Evolutionary conservation across 2,797 vertebrate genomes (phyloP).

Genomic region (Phyllotis vaccarum): DNA sequence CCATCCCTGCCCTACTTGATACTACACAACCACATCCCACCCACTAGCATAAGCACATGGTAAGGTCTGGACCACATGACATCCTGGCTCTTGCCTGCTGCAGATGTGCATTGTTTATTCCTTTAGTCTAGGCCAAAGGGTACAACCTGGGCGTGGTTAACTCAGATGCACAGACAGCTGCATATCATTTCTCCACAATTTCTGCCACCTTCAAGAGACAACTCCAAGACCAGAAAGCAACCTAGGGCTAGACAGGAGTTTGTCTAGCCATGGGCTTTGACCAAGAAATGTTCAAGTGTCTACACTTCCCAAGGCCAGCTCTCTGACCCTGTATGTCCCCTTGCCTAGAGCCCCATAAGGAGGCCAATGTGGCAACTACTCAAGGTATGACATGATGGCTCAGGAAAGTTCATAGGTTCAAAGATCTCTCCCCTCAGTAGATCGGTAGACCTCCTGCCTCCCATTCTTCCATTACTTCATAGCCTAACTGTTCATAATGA

Average conservation of each 20-base stretch:
- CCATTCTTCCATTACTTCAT: background rate
- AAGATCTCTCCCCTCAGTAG: background rate
- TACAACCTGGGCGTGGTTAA: background rate
- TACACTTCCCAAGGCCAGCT: background rate
- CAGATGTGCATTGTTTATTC: background rate
- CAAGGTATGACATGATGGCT: background rate
- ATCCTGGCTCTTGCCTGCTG: background rate
- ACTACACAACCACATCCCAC: background rate
- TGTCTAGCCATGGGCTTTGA: background rate
- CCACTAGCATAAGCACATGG: background rate
- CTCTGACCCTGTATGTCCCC: background rate
- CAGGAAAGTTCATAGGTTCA: background rate
- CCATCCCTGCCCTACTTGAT: background rate
- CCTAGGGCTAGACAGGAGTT: background rate
- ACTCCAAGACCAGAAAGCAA: background rate
- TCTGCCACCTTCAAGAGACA: slow-evolving; percentile 27
- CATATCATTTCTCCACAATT: background rate
- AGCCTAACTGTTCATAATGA: background rate
- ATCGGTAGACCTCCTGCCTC: background rate
- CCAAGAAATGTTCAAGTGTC: slow-evolving; percentile 15
- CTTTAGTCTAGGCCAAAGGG: slow-evolving; percentile 20
- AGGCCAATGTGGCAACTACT: background rate
- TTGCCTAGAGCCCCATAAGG: background rate
- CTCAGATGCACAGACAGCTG: background rate
- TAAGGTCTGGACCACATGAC: background rate